Evolutionary conservation across 2,888 invertebrate species (phyloP), one percentile per base, ranked within the genome.

Genomic region (Pachycephus smyrnensis): DNA sequence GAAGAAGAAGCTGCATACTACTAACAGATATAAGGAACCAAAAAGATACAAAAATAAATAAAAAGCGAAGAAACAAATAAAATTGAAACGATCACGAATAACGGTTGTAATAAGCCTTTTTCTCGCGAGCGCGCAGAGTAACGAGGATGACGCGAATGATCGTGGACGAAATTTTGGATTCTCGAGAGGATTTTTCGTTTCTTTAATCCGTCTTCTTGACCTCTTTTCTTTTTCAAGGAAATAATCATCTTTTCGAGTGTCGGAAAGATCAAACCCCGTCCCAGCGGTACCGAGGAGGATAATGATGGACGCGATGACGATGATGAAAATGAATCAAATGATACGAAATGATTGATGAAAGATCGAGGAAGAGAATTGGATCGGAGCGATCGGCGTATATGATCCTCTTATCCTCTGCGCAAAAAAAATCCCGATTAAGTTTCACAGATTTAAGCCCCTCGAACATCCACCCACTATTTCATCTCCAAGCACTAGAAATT

Each of bases 391-490:
- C 77, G 74, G 76, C 75, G 77, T 76, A 71, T 69, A 73, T 4
- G 75, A 77, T 74, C 82, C 83, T 80, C 82, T 86, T 84, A 85
- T 85, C 84, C 82, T 84, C 85, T 85, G 83, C 83, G 86, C 87
- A 84, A 86, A 55, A 40, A 23, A 55, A 85, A 86, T 86, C 89
- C 89, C 89, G 88, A 90, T 90, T 89, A 90, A 90, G 90, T 90
- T 90, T 88, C 82, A 90, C 90, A 90, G 88, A 89, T 90, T 89
- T 88, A 87, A 87, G 83, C 82, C 83, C 73, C 32, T 32, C 73
- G 73, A 75, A 77, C 35, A 75, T 77, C 74, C 77, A 75, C 69
- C 77, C 77, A 75, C 69, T 37, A 74, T 31, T 77, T 77, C 36
- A 71, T 69, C 71, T 69, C 37, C 6, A 30, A 69, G 33, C 32